Evolutionary conservation across 2,888 invertebrate genomes (phyloP), one percentile per base, ranked within the genome.

Genomic region (Drosophila austrosaltans): DNA sequence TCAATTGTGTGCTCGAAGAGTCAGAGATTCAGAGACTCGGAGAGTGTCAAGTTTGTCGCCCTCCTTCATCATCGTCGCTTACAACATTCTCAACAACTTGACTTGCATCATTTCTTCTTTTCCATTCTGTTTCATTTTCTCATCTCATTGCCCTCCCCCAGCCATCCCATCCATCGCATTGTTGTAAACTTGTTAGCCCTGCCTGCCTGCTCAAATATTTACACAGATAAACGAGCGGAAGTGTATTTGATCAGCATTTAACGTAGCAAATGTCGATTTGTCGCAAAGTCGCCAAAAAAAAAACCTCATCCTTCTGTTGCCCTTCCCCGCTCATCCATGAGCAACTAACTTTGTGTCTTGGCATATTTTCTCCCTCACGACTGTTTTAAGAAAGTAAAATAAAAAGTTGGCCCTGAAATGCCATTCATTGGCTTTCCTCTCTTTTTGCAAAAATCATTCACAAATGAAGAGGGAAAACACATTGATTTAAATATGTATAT

Each of bases 151-250:
- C 25, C 53, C 28, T n/a, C 32, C 57, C 12, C 44, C 61, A 30
- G 54, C 69, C 58, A 69, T 70, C 44, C 53, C 62, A 56, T 57
- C 48, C 25, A 48, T 48, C 22, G 48, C 48, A 48, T 71, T 64
- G 69, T 70, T 76, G 79, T 80, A 75, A 77, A 76, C 81, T 78
- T 89, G 78, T 85, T 85, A 82, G 82, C 76, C 69, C 77, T 57
- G 79, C 66, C 78, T 74, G 78, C 78, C 78, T 74, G 78, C 78
- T 81, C 78, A 89, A 89, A 89, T 87, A 89, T 90, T 90, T 87
- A 75, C 83, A 70, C 78, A 87, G 87, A 89, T 89, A 89, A 89
- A 89, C 89, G 83, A 88, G 82, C 83, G 89, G 83, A 89, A 83
- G 81, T 82, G 78, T 86, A 81, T 84, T 82, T 82, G 82, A 81